Conservation (phyloP, 2,113 vertebrate species). For the Nothocercus julius region DNA sequence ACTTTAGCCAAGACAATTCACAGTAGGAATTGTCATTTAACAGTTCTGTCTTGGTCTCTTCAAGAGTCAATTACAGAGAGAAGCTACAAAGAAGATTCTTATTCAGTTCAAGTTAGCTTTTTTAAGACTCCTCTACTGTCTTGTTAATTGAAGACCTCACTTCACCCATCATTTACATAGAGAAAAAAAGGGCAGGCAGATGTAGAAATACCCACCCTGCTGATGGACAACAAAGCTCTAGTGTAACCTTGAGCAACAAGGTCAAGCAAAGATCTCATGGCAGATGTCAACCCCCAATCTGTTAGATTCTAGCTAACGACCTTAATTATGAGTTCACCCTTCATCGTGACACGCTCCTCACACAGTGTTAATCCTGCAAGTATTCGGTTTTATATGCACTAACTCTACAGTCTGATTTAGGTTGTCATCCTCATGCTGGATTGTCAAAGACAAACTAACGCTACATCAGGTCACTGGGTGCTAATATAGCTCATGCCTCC, state of each 20-base stretch:
- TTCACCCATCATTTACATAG: background rate
- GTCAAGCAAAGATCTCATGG: background rate
- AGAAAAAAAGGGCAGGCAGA: background rate
- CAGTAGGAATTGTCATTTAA: background rate
- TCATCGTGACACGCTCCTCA: background rate
- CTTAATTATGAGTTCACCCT: background rate
- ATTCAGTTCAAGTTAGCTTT: background rate
- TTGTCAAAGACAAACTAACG: background rate
- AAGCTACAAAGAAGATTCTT: background rate
- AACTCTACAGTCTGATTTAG: fast-evolving
- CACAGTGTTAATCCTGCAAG: background rate
- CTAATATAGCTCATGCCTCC: background rate
- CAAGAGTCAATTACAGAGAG: background rate
- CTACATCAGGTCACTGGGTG: background rate
- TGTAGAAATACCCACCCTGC: background rate
- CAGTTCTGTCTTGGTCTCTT: background rate
- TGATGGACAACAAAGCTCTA: background rate
- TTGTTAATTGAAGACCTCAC: background rate
- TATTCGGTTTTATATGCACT: background rate
- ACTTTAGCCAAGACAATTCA: background rate
- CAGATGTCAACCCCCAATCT: background rate
- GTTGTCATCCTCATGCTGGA: background rate
- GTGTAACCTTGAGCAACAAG: background rate
- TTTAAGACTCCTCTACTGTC: background rate
- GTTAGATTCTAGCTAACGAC: background rate